Base-by-base conservation (phyloP, 2,888 invertebrate genomes). In the Ischnus inquisitorius region DNA sequence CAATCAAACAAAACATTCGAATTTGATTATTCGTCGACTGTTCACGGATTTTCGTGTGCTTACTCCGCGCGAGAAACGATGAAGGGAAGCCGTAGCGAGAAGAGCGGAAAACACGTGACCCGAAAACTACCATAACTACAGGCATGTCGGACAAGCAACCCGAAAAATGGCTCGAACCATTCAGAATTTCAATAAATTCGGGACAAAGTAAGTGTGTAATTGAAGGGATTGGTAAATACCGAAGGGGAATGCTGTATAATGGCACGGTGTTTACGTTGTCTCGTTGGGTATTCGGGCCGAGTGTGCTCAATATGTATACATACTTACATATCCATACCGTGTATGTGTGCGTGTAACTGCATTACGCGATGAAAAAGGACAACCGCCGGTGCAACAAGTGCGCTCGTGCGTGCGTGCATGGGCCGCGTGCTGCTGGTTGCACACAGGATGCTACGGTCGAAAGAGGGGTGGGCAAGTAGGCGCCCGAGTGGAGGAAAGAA, bases 301-400 rank as follows among this genome's bases (percentile, higher is more conserved):
- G 41, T 57, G 57, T 72, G 10, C 43, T 16, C 25, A 10, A 68
- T 41, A 46, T 41, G 28, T 34, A 57, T 48, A 34, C 4, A 68
- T 48, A 34, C 4, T 51, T 48, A 25, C 3, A 34, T 25, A 28
- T 57, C 10, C 14, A 22, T 25, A 14, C 22, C 2, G 12, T 57
- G 14, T 57, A 25, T 25, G 57, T 19, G 25, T 46, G 60, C 14
- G 68, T 34, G n/a, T 46, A n/a, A 41, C 57, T 72, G 78, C 67
- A 82, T 57, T 67, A 62, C 43, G 14, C 67, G 60, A 39, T 39
- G n/a, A 64, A 54, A 43, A 65, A 43, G 14, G 22, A 64, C 28
- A 46, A 41, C 10, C 86, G 84, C 82, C 83, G 89, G 84, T 90
- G 92, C 92, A 93, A 92, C 92, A 92, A 93, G 93, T 92, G 92